Percentiles rank a stretch among this genome's conserved stretches.
Conservation (phyloP, 2,113 vertebrate genomes). For the Corythaeola cristata region DNA sequence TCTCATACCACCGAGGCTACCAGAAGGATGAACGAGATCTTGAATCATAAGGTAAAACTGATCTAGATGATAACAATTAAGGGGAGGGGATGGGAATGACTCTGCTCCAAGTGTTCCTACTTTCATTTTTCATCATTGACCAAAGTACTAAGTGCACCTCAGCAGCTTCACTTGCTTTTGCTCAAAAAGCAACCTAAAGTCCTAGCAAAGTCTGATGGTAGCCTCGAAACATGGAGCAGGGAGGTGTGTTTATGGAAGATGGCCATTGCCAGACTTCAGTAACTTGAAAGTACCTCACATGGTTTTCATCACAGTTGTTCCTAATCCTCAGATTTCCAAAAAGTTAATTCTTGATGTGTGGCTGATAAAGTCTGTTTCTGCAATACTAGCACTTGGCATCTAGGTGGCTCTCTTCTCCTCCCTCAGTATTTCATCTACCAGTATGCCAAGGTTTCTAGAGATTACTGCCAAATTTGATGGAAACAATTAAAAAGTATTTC, state of each 20-base stretch:
- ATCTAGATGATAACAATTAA: not conserved
- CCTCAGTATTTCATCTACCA: not conserved
- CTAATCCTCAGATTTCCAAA: not conserved
- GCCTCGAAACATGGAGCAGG: not conserved
- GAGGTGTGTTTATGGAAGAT: not conserved
- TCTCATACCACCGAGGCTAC: constrained; percentile 94
- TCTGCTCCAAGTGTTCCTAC: not conserved
- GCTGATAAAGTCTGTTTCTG: not conserved
- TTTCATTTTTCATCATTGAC: not conserved
- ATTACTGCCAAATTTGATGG: not conserved
- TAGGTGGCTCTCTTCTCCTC: not conserved
- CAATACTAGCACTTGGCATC: not conserved
- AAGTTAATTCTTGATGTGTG: not conserved
- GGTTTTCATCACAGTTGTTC: not conserved
- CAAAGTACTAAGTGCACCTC: not conserved
- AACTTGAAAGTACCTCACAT: not conserved
- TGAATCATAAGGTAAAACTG: constrained; percentile 91
- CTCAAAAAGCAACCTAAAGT: not conserved
- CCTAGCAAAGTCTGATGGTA: not conserved
- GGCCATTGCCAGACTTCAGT: not conserved
- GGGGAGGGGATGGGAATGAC: not conserved
- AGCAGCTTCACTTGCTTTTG: not conserved
- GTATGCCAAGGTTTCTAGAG: not conserved
- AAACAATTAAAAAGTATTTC: not conserved
- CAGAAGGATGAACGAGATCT: constrained; percentile 95